These are phyloP conservation scores for Aleiodes leptofemur DNA, from an alignment of 2,888 invertebrate species.

Conservation along the genomic window DNA sequence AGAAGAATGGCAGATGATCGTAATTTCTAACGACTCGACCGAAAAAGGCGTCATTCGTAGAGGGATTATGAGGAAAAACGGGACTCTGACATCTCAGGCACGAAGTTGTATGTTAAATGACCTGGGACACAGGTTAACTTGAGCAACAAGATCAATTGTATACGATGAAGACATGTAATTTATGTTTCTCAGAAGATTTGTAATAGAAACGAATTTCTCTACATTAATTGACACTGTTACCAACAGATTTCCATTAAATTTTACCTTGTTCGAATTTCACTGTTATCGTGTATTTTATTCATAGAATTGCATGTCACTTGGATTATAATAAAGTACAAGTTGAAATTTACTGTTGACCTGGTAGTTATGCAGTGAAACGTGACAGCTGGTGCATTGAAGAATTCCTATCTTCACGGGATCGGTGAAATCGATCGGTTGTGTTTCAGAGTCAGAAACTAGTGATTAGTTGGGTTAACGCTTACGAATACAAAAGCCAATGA, in stretches of 20 bases:
- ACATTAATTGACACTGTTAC: conserved; percentile 5
- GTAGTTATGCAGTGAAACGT: conserved; percentile 1
- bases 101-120: not conserved
- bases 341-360: not conserved
- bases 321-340: not conserved
- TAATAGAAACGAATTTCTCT: not conserved
- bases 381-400: conserved; percentile 21
- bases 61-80: conserved; percentile 15
- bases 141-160: conserved; percentile 20
- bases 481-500: conserved; percentile 29
- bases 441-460: not conserved
- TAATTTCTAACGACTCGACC: too few species aligned
- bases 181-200: not conserved
- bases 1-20: too few species aligned
- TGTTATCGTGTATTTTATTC: too few species aligned
- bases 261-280: too few species aligned
- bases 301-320: too few species aligned
- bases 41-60: not conserved
- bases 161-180: conserved; percentile 9
- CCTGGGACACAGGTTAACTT: conserved; percentile 26
- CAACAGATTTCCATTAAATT: too few species aligned
- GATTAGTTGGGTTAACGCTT: conserved; percentile 10
- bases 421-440: conserved; percentile 2
- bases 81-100: conserved; percentile 14
- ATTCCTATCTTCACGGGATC: conserved; percentile 7